Percentiles rank a stretch among this genome's conserved stretches.
Conservation (phyloP, 1,140 invertebrate genomes). For the Zaprionus inermis region DNA sequence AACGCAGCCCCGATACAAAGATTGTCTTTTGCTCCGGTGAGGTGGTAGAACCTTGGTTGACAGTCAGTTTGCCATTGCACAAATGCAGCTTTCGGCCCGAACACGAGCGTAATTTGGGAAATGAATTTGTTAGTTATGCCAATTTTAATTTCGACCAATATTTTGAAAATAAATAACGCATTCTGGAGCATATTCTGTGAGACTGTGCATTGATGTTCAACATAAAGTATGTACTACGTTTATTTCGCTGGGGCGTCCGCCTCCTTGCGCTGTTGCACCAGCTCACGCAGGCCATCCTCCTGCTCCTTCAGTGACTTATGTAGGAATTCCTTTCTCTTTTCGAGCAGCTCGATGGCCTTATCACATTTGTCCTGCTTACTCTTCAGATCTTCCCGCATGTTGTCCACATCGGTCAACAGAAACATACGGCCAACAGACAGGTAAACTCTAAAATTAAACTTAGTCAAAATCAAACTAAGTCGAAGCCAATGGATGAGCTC, state of each 20-base stretch:
- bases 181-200: constrained; percentile 17
- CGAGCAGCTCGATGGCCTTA: constrained; percentile 71
- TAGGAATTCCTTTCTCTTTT: constrained; percentile 80
- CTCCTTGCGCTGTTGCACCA: constrained; percentile 81
- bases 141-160: constrained; percentile 91
- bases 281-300: constrained; percentile 78
- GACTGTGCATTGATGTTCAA: constrained; percentile 14
- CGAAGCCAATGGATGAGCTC: neutral
- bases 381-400: constrained; percentile 76
- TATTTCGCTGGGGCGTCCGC: constrained; percentile 65
- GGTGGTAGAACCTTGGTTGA: constrained; percentile 90
- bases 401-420: constrained; percentile 74
- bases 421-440: constrained; percentile 83
- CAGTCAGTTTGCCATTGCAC: constrained; percentile 87
- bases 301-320: constrained; percentile 80
- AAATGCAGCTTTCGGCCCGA: constrained; percentile 90
- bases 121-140: constrained; percentile 95
- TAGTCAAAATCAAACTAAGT: neutral
- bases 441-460: constrained; percentile 63
- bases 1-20: constrained; percentile 86
- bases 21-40: constrained; percentile 95
- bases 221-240: constrained; percentile 5
- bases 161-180: constrained; percentile 74
- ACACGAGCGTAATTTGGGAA: constrained; percentile 95
- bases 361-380: constrained; percentile 81